These are phyloP conservation scores for Rotaria socialis DNA, from an alignment of 2,888 invertebrate species.

Conservation along the genomic window DNA sequence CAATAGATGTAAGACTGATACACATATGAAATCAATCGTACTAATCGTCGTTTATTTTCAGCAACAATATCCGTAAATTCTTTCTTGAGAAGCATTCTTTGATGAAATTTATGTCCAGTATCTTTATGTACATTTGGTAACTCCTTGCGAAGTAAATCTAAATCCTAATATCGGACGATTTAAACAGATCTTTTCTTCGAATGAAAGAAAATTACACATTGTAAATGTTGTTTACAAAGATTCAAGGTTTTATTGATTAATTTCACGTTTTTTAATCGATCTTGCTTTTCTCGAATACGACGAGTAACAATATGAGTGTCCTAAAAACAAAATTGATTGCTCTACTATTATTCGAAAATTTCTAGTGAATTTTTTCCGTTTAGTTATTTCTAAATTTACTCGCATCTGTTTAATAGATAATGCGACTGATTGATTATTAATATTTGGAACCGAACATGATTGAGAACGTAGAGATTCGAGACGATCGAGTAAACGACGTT, in stretches of 20 bases:
- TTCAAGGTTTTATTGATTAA: constrained; percentile 4
- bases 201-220: not conserved
- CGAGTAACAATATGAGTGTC: not conserved
- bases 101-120: not conserved
- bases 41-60: constrained; percentile 1
- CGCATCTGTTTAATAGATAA: not conserved
- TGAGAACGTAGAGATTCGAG: not conserved
- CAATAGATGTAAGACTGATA: not conserved
- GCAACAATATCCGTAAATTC: constrained; percentile 12
- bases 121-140: not conserved
- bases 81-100: not conserved
- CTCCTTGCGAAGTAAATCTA: not conserved
- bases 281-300: not conserved
- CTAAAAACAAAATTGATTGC: not conserved
- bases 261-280: not conserved
- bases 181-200: not conserved
- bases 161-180: not conserved
- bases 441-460: not conserved
- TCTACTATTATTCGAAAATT: too few relatives aligned
- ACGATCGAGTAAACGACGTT: not conserved
- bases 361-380: too few relatives aligned
- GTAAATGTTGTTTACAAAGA: constrained; percentile 2
- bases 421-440: not conserved
- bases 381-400: not conserved
- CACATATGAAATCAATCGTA: not conserved